These are phyloP conservation scores for Formica exsecta DNA, from an alignment of 1,140 invertebrate species.

Conservation along the genomic window DNA sequence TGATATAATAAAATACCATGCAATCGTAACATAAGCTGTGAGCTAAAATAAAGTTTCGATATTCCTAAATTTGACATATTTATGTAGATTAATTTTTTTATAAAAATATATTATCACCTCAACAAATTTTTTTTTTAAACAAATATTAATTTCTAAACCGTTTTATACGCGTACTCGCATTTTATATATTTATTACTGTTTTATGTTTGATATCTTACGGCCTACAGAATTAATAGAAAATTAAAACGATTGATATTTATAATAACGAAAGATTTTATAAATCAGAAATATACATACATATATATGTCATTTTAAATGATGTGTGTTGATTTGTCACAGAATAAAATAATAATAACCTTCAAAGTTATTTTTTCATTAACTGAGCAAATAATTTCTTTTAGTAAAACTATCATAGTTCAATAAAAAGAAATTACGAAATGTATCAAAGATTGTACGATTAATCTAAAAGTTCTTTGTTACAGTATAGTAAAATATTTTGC, in stretches of 20 bases:
- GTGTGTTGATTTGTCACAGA: not conserved
- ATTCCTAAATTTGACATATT: too few species aligned
- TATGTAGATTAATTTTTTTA: too few species aligned
- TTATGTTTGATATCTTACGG: not conserved
- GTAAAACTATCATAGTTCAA: not conserved
- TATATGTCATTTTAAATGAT: not conserved
- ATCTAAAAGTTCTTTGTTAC: not conserved
- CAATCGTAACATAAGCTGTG: too few species aligned
- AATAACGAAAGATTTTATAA: not conserved
- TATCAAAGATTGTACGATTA: not conserved
- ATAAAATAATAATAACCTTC: not conserved
- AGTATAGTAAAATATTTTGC: not conserved
- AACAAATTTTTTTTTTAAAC: not conserved
- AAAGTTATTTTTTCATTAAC: not conserved
- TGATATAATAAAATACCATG: too few species aligned
- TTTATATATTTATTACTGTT: not conserved
- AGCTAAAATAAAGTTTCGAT: too few species aligned
- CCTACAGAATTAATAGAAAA: too few species aligned
- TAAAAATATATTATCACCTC: too few species aligned
- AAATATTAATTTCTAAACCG: not conserved
- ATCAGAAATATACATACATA: not conserved
- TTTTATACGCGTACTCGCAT: not conserved
- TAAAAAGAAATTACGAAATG: not conserved
- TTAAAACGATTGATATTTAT: not conserved
- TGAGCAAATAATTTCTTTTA: not conserved